Evolutionary conservation across 2,888 invertebrate genomes (phyloP).

Genomic region (Trachelus troglodyta): DNA sequence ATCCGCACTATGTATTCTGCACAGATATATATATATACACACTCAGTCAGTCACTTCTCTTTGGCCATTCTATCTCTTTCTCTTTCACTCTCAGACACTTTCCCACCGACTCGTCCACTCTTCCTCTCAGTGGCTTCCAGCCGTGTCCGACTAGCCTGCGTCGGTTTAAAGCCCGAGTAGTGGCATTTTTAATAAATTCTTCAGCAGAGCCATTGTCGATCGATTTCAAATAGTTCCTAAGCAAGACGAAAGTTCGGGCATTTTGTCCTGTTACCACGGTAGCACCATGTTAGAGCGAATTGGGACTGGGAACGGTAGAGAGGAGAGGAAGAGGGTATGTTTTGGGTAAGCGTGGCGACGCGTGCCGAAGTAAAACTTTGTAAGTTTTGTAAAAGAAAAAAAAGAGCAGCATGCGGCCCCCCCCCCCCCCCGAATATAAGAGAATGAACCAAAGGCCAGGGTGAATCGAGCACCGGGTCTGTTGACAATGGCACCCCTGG

Average conservation of each 20-base stretch:
- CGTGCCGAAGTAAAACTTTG: constrained; percentile 37
- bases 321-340: background rate
- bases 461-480: constrained; percentile 9
- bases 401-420: background rate
- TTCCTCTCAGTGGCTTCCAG: background rate
- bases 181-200: no score
- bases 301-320: background rate
- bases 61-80: constrained; percentile 17
- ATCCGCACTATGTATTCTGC: constrained; percentile 13
- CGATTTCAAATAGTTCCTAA: background rate
- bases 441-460: background rate
- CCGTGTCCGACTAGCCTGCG: background rate
- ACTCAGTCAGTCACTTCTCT: constrained; percentile 13
- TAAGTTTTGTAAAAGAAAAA: constrained; percentile 8
- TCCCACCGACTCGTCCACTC: background rate
- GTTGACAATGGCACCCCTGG: constrained; percentile 16
- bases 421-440: background rate
- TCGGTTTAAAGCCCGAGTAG: no score
- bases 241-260: background rate
- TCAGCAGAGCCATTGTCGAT: no score
- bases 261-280: background rate
- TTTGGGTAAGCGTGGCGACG: constrained; percentile 34
- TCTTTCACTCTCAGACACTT: constrained; percentile 14
- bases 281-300: background rate
- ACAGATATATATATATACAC: background rate